phyloP scores from a whole-genome alignment of 1,140 invertebrate genomes.

The Octopus sinensis region DNA sequence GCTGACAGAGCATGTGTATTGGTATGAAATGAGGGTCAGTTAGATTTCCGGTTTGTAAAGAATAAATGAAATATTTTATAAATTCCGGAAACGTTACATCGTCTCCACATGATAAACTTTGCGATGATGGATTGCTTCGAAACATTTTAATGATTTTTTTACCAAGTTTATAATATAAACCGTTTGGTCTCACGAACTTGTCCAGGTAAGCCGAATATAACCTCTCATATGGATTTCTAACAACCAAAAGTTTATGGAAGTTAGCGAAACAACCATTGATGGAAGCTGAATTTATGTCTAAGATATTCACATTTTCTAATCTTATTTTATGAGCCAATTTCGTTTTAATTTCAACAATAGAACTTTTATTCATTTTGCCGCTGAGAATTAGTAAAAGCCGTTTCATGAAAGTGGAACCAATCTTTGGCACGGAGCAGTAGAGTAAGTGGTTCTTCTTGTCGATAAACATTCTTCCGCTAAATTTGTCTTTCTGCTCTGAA shows the following conservation, averaged over 20 bases:
- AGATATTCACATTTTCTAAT: neutral
- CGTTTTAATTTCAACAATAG: neutral
- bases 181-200: slow-evolving; percentile 20
- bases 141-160: neutral
- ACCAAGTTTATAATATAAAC: slow-evolving; percentile 12
- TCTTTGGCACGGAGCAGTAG: slow-evolving; percentile 15
- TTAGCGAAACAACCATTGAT: neutral
- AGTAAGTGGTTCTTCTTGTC: slow-evolving; percentile 1
- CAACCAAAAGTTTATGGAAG: slow-evolving; percentile 19
- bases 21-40: slow-evolving; percentile 18
- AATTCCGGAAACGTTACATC: slow-evolving; percentile 21
- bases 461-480: neutral
- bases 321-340: neutral
- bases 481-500: neutral
- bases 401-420: slow-evolving; percentile 15
- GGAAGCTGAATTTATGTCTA: neutral
- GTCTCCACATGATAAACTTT: slow-evolving; percentile 14
- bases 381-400: slow-evolving; percentile 7
- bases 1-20: slow-evolving; percentile 14
- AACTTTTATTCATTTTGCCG: neutral
- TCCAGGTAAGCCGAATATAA: slow-evolving; percentile 21
- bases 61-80: slow-evolving; percentile 16
- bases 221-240: slow-evolving; percentile 19
- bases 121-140: neutral
- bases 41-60: neutral